phyloP scores from a whole-genome alignment of 1,140 invertebrate genomes.

The Charaxes varanes region DNA sequence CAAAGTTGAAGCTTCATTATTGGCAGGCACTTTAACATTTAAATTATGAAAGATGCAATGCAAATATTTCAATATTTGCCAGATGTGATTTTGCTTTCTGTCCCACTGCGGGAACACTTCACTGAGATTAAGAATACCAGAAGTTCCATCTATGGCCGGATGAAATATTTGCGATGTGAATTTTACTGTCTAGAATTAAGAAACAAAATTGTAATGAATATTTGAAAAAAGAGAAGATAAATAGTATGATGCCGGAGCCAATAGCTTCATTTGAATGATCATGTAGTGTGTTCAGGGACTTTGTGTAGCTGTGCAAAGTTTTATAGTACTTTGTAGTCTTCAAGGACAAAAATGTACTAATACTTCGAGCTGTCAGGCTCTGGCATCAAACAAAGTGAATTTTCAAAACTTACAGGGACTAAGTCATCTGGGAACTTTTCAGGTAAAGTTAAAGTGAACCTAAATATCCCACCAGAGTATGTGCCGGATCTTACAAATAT shows the following conservation, averaged over 20 bases:
- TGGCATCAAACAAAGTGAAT: no score
- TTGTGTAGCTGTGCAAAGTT: no score
- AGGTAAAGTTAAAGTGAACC: conserved; percentile 90
- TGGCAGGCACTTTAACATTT: conserved; percentile 79
- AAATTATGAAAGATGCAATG: conserved; percentile 87
- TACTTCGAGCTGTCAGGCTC: no score
- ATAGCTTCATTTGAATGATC: background rate
- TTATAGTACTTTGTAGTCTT: no score
- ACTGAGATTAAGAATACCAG: conserved; percentile 83
- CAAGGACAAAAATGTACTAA: no score
- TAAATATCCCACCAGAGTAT: conserved; percentile 92
- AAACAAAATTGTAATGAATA: no score
- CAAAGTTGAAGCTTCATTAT: conserved; percentile 85
- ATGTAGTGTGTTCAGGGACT: no score
- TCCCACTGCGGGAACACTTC: conserved; percentile 91
- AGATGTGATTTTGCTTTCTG: conserved; percentile 86
- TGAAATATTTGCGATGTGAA: conserved; percentile 93
- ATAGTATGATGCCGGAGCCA: no score
- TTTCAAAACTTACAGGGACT: conserved; percentile 84
- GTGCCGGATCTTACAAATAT: conserved; percentile 91
- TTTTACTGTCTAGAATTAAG: conserved; percentile 83
- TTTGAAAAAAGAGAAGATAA: no score
- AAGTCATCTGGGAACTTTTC: conserved; percentile 91
- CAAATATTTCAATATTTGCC: conserved; percentile 92
- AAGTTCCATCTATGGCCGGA: conserved; percentile 86